Conservation (phyloP, 2,797 vertebrate species). For the Chloroceryle amazona region DNA sequence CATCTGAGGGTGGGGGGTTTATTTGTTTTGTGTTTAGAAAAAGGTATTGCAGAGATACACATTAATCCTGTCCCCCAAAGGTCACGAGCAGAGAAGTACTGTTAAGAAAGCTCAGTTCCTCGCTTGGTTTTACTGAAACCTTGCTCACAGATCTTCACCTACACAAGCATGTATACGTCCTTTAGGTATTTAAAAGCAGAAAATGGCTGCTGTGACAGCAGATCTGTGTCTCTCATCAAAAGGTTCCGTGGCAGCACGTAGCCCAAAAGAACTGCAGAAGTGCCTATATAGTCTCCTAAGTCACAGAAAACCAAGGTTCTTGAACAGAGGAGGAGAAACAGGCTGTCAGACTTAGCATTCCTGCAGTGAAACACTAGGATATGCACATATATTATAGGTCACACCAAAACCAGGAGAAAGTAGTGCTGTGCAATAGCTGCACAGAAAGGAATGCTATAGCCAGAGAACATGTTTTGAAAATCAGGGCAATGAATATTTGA, state of each 20-base stretch:
- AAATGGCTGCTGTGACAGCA: neutral
- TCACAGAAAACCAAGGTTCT: neutral
- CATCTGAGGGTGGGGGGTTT: neutral
- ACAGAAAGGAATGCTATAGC: neutral
- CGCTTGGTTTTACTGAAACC: neutral
- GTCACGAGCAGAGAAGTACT: neutral
- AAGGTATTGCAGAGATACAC: rapidly evolving
- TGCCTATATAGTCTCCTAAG: neutral
- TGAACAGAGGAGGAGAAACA: neutral
- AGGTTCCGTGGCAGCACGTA: neutral
- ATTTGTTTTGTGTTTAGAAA: neutral
- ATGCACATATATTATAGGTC: rapidly evolving
- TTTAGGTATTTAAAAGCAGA: neutral
- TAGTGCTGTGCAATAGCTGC: rapidly evolving
- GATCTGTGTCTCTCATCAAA: neutral
- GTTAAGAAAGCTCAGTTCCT: neutral
- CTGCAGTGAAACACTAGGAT: neutral
- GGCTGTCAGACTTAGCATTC: neutral
- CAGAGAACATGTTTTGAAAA: neutral
- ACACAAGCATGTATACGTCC: neutral
- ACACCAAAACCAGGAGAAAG: rapidly evolving
- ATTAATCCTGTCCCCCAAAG: neutral
- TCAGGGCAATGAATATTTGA: neutral
- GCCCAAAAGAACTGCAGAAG: neutral
- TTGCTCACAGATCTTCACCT: neutral